phyloP scores from a whole-genome alignment of 2,113 vertebrate species.

The Catharus minimus region DNA sequence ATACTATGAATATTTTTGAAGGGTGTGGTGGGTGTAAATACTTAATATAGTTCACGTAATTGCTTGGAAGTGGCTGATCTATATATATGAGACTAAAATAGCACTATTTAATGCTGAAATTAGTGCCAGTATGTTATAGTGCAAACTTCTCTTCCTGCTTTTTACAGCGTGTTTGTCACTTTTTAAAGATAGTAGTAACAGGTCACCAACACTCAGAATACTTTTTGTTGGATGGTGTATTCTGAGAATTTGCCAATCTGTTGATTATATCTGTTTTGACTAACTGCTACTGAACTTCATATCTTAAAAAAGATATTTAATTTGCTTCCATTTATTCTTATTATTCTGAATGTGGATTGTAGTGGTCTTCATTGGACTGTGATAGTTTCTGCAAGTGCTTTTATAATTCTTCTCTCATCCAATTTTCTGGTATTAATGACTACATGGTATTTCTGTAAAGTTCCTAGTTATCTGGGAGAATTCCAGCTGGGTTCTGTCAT shows the following conservation, averaged over 20 bases:
- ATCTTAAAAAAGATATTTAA: not conserved
- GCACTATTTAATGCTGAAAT: not conserved
- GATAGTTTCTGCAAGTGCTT: not conserved
- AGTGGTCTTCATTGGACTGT: not conserved
- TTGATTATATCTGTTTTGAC: not conserved
- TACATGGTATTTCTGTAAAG: not conserved
- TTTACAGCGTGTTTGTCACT: not conserved
- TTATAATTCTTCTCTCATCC: not conserved
- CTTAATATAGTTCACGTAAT: conserved; percentile 1
- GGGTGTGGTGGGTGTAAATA: not conserved
- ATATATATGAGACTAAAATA: not conserved
- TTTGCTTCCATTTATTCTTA: not conserved
- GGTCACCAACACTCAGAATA: not conserved
- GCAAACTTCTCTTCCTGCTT: not conserved
- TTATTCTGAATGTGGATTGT: not conserved
- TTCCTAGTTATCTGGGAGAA: not conserved
- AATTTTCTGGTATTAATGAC: not conserved
- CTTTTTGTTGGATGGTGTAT: not conserved
- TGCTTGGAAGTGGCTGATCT: not conserved
- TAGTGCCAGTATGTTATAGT: not conserved
- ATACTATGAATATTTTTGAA: not conserved
- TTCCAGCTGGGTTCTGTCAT: not conserved
- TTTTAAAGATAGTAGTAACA: not conserved
- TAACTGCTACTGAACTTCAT: not conserved
- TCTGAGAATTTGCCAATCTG: not conserved